A percentile compares a stretch with the other conserved stretches of the same genome.
These are phyloP conservation scores for Cremastinae sp. DNA, from an alignment of 2,888 invertebrate genomes.

Conservation along the genomic window DNA sequence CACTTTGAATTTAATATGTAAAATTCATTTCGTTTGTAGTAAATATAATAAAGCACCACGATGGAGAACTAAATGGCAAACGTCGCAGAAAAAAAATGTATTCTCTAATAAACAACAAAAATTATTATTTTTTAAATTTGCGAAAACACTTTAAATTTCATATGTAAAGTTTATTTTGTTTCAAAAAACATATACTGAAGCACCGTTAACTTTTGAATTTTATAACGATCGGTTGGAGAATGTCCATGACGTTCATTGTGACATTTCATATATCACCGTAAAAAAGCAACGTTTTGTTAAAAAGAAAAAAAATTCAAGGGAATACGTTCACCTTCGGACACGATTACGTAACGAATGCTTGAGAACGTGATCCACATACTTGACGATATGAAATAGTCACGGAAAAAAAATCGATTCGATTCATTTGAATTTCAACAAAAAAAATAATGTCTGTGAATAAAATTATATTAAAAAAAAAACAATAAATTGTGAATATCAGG, in stretches of 20 bases:
- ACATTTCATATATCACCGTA: constrained; percentile 15
- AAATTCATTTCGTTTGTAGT: too few relatives aligned
- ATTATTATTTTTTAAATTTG: too few relatives aligned
- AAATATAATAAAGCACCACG: too few relatives aligned
- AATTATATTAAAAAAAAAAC: too few relatives aligned
- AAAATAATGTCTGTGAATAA: too few relatives aligned
- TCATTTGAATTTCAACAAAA: too few relatives aligned
- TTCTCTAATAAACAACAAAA: too few relatives aligned
- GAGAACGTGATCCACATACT: constrained; percentile 8
- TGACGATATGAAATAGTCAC: background rate
- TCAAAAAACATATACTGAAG: too few relatives aligned
- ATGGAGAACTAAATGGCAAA: background rate
- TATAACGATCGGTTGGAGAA: background rate
- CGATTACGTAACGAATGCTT: constrained; percentile 15
- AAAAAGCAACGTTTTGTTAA: constrained; percentile 10
- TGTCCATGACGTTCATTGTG: constrained; percentile 5
- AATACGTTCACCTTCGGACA: constrained; percentile 32
- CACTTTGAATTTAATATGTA: too few relatives aligned
- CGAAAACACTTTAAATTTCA: too few relatives aligned
- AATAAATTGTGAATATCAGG: too few relatives aligned
- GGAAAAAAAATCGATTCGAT: background rate
- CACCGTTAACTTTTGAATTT: too few relatives aligned
- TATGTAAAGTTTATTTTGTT: background rate
- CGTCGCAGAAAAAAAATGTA: background rate
- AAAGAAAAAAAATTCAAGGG: constrained; percentile 26